These are phyloP conservation scores for Lampropteryx suffumata DNA, from an alignment of 2,888 invertebrate species.

Conservation along the genomic window DNA sequence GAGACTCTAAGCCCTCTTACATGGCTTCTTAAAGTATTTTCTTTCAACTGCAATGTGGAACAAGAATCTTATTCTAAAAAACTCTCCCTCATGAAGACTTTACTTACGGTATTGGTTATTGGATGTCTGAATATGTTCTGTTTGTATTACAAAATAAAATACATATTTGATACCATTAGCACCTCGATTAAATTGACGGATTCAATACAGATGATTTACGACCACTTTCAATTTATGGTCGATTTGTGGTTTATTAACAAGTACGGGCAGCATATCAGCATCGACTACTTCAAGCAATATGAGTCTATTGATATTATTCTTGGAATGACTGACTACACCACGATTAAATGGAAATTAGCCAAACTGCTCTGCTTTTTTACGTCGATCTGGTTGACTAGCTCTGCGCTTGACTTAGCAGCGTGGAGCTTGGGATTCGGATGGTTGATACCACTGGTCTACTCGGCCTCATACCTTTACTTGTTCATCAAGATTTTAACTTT, in stretches of 20 bases:
- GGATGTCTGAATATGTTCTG: conserved; percentile 42
- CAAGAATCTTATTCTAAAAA: conserved; percentile 12
- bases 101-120: conserved; percentile 31
- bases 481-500: conserved; percentile 63
- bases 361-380: conserved; percentile 44
- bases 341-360: conserved; percentile 43
- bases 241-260: conserved; percentile 59
- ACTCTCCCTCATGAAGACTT: conserved; percentile 9
- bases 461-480: conserved; percentile 52
- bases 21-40: conserved; percentile 52
- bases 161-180: conserved; percentile 41
- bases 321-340: conserved; percentile 39
- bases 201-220: conserved; percentile 53
- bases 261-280: conserved; percentile 52
- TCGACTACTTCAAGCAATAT: conserved; percentile 58
- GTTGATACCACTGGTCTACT: conserved; percentile 42
- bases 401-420: conserved; percentile 49
- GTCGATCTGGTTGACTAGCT: conserved; percentile 48
- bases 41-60: conserved; percentile 43
- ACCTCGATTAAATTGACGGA: conserved; percentile 59
- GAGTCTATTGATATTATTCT: conserved; percentile 54
- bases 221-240: conserved; percentile 55
- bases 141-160: conserved; percentile 51
- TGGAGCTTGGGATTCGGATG: conserved; percentile 54
- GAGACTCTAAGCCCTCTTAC: conserved; percentile 44